Evolutionary conservation across 2,113 vertebrate species (phyloP).

Genomic region (Lasiurus borealis): DNA sequence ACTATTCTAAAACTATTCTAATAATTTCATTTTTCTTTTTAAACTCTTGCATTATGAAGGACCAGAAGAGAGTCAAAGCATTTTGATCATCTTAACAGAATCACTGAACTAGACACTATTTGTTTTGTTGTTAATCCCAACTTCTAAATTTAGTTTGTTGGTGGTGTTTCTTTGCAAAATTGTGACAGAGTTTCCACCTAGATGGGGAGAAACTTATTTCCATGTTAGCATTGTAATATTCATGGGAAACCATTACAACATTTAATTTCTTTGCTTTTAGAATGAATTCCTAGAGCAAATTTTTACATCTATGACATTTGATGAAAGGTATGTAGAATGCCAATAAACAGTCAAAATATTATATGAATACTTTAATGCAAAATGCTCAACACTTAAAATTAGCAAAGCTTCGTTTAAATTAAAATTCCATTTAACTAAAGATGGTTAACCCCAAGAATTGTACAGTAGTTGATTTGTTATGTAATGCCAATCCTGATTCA

Average conservation of each 20-base stretch:
- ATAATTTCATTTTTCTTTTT: slow-evolving; percentile 31
- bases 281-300: not conserved
- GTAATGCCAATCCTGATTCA: slow-evolving; percentile 85
- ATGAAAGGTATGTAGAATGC: not conserved
- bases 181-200: not conserved
- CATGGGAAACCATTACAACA: not conserved
- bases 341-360: slow-evolving; percentile 81
- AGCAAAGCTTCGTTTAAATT: slow-evolving; percentile 86
- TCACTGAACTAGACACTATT: not conserved
- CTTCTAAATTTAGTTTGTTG: not conserved
- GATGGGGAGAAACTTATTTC: slow-evolving; percentile 6
- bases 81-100: not conserved
- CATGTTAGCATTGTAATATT: not conserved
- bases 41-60: slow-evolving; percentile 16
- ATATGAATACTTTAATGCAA: slow-evolving; percentile 88
- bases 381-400: slow-evolving; percentile 89
- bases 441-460: slow-evolving; percentile 85
- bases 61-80: not conserved
- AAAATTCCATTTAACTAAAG: slow-evolving; percentile 88
- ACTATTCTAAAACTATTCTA: not conserved
- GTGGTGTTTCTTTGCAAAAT: slow-evolving; percentile 4
- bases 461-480: slow-evolving; percentile 87
- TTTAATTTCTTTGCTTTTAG: slow-evolving; percentile 10
- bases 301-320: not conserved
- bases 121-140: slow-evolving; percentile 20